These are phyloP conservation scores for Plagiodera versicolora DNA, from an alignment of 2,888 invertebrate species.

Conservation along the genomic window DNA sequence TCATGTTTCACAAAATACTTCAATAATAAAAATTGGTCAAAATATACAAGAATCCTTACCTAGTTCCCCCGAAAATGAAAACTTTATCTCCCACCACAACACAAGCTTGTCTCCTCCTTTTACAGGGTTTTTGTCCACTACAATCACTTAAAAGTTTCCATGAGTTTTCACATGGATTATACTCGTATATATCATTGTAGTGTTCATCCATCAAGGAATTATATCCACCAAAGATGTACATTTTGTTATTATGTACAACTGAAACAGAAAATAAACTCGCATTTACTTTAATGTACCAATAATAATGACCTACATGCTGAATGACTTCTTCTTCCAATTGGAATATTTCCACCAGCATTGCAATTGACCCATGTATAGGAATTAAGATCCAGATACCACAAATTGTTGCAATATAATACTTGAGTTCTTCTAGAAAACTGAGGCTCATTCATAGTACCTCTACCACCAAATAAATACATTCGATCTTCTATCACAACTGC, in stretches of 20 bases:
- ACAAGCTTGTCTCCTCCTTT: conserved; percentile 78
- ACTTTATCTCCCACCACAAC: conserved; percentile 72
- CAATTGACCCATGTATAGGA: conserved; percentile 71
- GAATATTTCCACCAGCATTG: conserved; percentile 65
- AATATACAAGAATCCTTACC: conserved; percentile 63
- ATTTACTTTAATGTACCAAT: no score
- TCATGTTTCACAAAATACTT: neutral
- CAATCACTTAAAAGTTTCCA: conserved; percentile 61
- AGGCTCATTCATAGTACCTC: conserved; percentile 57
- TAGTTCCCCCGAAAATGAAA: conserved; percentile 90
- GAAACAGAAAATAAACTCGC: conserved; percentile 47
- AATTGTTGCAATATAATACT: conserved; percentile 77
- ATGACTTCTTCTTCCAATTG: conserved; percentile 84
- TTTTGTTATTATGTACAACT: conserved; percentile 76
- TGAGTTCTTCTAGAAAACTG: conserved; percentile 66
- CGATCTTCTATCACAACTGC: conserved; percentile 73
- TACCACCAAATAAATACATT: conserved; percentile 91
- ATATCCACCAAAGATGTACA: conserved; percentile 91
- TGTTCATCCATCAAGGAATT: conserved; percentile 76
- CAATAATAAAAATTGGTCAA: no score
- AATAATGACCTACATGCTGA: conserved; percentile 79
- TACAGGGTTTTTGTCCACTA: conserved; percentile 65
- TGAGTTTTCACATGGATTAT: conserved; percentile 62
- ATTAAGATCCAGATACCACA: conserved; percentile 74
- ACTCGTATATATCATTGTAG: conserved; percentile 82